phyloP scores from a whole-genome alignment of 2,113 vertebrate genomes.

The Scalopus aquaticus region DNA sequence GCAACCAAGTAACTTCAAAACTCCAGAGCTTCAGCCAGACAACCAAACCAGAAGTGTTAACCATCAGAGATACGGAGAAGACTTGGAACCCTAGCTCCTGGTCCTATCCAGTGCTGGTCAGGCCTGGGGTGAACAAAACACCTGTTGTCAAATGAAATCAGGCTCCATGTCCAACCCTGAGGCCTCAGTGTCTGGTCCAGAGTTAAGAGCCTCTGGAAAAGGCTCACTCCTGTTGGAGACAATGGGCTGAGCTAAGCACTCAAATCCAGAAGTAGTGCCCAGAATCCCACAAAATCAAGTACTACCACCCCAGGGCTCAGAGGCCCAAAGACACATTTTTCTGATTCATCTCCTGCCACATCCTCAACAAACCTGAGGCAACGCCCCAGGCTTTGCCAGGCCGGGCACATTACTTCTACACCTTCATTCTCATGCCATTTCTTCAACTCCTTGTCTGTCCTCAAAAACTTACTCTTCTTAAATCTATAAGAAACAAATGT shows the following conservation, averaged over 20 bases:
- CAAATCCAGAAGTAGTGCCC: slow-evolving; percentile 9
- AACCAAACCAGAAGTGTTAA: neutral
- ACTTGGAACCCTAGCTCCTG: neutral
- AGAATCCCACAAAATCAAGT: neutral
- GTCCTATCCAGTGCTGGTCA: neutral
- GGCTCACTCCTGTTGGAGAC: neutral
- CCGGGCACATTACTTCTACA: neutral
- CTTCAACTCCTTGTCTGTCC: neutral
- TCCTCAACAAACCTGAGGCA: neutral
- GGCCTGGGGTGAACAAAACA: neutral
- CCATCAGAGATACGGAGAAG: neutral
- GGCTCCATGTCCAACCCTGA: neutral
- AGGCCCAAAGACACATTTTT: neutral
- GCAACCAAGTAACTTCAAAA: slow-evolving; percentile 49
- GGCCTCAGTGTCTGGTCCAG: neutral
- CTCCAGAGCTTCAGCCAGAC: slow-evolving; percentile 24
- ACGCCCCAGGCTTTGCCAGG: neutral
- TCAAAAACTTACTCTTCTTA: neutral
- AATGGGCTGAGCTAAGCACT: neutral
- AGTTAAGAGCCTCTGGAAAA: neutral
- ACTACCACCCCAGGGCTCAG: neutral
- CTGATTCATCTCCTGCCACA: neutral
- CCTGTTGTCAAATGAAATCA: neutral
- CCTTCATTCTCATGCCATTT: neutral
- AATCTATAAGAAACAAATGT: slow-evolving; percentile 11